Base-by-base conservation (phyloP, 1,140 invertebrate genomes). In the Microplitis demolitor region DNA sequence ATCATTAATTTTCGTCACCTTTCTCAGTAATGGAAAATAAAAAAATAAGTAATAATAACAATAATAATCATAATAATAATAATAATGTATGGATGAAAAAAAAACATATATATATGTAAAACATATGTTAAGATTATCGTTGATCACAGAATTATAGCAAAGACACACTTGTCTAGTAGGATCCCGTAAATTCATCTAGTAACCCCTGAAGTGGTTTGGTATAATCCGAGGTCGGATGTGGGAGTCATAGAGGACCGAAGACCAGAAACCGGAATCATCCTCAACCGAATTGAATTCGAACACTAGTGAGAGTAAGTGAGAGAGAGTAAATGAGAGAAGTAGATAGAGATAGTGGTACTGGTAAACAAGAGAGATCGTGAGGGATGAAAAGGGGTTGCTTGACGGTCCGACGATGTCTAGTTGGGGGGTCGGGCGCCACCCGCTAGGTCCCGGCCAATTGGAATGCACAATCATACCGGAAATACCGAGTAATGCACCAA, bases 401-500 rank as follows among this genome's bases (percentile, higher is more conserved):
- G 34, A 61, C 63, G 45, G 51, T 37, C 63, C 63, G 63, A 45
- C 66, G 68, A 74, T 71, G 62, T 62, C 62, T 56, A 68, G 66
- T 67, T 31, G 56, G 16, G 56, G 56, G 24, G 14, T 58, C 24
- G 16, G 14, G 3, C 16, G 56, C 14, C 56, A 45, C 66, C 70
- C 71, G 71, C 58, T 73, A 71, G 39, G 66, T 56, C 63, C 56
- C 14, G 81, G 79, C 85, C 85, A 87, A 86, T 87, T 83, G 84
- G 85, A 86, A 86, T 86, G 85, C 80, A 83, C 84, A 86, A 86
- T 85, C 84, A 86, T 87, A 87, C 85, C 86, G 84, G 84, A 87
- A 87, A 86, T 87, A 81, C 84, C 85, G 84, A 85, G 86, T 87
- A 87, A 87, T 87, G 85, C 83, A 84, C 86, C 85, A 87, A 87